Evolutionary conservation across 2,888 invertebrate species (phyloP), one percentile per base, ranked within the genome.

Genomic region (Lacanobia oleracea): DNA sequence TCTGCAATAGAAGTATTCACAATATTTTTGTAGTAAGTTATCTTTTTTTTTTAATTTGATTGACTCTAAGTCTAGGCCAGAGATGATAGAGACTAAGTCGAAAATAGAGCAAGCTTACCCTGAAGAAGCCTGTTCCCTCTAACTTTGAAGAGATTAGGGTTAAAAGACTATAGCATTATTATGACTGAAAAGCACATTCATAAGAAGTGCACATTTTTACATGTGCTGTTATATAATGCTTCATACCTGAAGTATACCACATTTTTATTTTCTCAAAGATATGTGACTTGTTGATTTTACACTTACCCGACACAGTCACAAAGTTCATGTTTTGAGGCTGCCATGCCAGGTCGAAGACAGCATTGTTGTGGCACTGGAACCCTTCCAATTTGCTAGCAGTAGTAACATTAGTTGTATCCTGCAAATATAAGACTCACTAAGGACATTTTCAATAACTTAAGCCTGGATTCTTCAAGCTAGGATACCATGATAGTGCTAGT

Each of bases 281-380:
- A 27, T 3, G 33, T 6, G 33, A 33, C 18, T 10, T 43, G 0
- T 48, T 51, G 16, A 2, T 56, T 50, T n/a, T 9, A 48, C 33
- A 54, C 85, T 71, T 85, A 90, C 97, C 97, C 59, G 98, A 98
- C 0, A 98, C 98, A 7, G 98, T 98, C 1, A 99, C 97, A 72
- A 99, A 96, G 87, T 97, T 97, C 96, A 97, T 97, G 87, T 97
- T 96, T 0, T 97, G 96, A 0, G 97, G 97, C 94, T 97, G 97
- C 99, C 99, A 99, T 1, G 98, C 97, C 67, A 99, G 91, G 91
- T 99, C 99, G 90, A 99, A 99, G 48, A 99, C 97, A 0, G 99
- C 99, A 96, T 99, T 99, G 87, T 97, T 97, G 92, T 99, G 99
- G 74, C 97, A 97, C 83, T 97, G 97, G 74, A 96, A 96, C 0